These are phyloP conservation scores for Drosophila lowei DNA, from an alignment of 1,140 invertebrate species.

Conservation along the genomic window DNA sequence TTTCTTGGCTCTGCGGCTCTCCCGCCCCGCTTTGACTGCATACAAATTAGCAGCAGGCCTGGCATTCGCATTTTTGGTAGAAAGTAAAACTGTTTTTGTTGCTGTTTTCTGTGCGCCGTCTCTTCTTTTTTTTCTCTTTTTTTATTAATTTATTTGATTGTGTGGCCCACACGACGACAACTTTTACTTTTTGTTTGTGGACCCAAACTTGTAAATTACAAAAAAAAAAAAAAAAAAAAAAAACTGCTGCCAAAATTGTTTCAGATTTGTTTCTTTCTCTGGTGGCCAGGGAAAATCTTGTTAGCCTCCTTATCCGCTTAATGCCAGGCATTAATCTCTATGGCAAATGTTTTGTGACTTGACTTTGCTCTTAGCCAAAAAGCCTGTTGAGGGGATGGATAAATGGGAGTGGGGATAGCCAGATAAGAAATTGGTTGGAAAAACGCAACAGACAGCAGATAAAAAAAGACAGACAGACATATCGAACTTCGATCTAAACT, in stretches of 20 bases:
- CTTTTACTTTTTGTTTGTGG: constrained; percentile 70
- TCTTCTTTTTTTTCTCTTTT: constrained; percentile 1
- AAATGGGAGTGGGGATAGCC: not conserved
- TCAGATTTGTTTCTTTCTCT: constrained; percentile 36
- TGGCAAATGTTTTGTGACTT: constrained; percentile 29
- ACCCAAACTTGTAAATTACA: constrained; percentile 71
- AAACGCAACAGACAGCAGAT: too few relatives aligned
- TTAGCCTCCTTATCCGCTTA: constrained; percentile 23
- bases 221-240: not conserved
- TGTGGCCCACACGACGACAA: constrained; percentile 51
- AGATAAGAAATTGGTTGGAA: constrained; percentile 3
- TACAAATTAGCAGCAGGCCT: constrained; percentile 66
- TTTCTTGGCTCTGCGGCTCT: constrained; percentile 34
- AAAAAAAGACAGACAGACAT: constrained; percentile 9
- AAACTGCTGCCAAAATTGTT: constrained; percentile 25
- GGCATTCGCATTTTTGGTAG: constrained; percentile 76
- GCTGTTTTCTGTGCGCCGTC: constrained; percentile 25
- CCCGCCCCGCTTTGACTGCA: constrained; percentile 54
- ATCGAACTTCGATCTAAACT: constrained; percentile 7
- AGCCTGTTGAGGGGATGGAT: constrained; percentile 7
- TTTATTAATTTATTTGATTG: constrained; percentile 77
- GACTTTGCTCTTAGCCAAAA: constrained; percentile 40
- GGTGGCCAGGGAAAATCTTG: constrained; percentile 19
- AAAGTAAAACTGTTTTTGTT: constrained; percentile 75
- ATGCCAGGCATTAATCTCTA: constrained; percentile 26